phyloP scores from a whole-genome alignment of 2,797 vertebrate genomes.

The Leuciscus waleckii region DNA sequence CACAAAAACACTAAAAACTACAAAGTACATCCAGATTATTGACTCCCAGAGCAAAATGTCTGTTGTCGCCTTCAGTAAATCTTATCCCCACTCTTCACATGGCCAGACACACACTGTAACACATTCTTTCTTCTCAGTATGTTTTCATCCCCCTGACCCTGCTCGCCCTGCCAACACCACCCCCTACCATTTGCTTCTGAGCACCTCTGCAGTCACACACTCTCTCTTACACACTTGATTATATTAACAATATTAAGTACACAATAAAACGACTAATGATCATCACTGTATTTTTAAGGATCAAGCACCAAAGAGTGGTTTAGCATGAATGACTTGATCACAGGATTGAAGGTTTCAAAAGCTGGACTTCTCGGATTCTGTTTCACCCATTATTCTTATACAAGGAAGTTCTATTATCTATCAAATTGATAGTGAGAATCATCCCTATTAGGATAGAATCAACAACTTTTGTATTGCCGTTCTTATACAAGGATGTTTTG shows the following conservation, averaged over 20 bases:
- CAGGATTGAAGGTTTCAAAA: no score
- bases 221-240: neutral
- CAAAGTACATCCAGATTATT: neutral
- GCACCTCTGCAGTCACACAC: neutral
- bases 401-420: neutral
- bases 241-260: neutral
- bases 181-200: constrained; percentile 19
- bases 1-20: neutral
- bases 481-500: neutral
- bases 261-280: neutral
- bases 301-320: neutral
- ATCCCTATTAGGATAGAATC: neutral
- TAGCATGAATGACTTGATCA: neutral
- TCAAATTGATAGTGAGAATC: no score
- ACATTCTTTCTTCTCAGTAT: constrained; percentile 25
- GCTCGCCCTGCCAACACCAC: neutral
- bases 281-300: neutral
- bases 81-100: constrained; percentile 3
- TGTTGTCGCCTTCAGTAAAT: constrained; percentile 9
- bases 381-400: neutral
- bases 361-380: no score
- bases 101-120: constrained; percentile 18
- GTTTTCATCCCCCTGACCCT: neutral
- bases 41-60: neutral
- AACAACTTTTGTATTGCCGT: neutral